Percentiles rank a stretch among this genome's conserved stretches.
These are phyloP conservation scores for Dolichopus griseipennis DNA, from an alignment of 2,888 invertebrate genomes.

Conservation along the genomic window DNA sequence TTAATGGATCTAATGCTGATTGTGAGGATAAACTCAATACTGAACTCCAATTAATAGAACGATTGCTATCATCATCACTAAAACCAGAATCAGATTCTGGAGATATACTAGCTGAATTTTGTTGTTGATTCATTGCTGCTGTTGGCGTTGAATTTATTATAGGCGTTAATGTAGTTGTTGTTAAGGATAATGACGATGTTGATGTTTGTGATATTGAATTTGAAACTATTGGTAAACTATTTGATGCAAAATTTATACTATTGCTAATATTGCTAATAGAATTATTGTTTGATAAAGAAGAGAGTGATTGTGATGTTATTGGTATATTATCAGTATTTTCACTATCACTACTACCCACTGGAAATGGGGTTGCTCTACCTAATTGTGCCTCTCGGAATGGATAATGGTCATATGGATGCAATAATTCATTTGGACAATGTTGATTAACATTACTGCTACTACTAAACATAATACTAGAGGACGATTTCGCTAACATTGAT, in stretches of 20 bases:
- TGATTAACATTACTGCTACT: not conserved
- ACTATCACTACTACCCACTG: slow-evolving; percentile 29
- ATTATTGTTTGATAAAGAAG: slow-evolving; percentile 20
- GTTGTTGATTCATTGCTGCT: not conserved
- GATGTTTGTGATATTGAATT: not conserved
- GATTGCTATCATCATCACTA: slow-evolving; percentile 64
- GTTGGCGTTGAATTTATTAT: not conserved
- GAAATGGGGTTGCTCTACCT: slow-evolving; percentile 64
- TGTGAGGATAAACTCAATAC: slow-evolving; percentile 79
- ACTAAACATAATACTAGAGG: slow-evolving; percentile 14
- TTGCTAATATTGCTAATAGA: slow-evolving; percentile 15
- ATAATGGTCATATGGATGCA: slow-evolving; percentile 43
- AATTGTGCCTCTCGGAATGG: slow-evolving; percentile 43
- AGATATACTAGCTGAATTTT: not conserved
- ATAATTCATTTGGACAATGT: slow-evolving; percentile 20
- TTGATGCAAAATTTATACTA: not conserved
- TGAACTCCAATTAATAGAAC: slow-evolving; percentile 86
- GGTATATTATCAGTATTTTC: not conserved
- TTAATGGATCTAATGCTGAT: slow-evolving; percentile 72
- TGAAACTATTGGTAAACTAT: not conserved
- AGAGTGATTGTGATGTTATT: slow-evolving; percentile 16
- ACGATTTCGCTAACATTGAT: slow-evolving; percentile 32
- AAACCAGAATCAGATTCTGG: slow-evolving; percentile 64
- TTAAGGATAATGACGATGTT: not conserved
- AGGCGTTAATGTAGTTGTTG: slow-evolving; percentile 15